phyloP scores from a whole-genome alignment of 2,888 invertebrate genomes.

The Argyra leucocephala region DNA sequence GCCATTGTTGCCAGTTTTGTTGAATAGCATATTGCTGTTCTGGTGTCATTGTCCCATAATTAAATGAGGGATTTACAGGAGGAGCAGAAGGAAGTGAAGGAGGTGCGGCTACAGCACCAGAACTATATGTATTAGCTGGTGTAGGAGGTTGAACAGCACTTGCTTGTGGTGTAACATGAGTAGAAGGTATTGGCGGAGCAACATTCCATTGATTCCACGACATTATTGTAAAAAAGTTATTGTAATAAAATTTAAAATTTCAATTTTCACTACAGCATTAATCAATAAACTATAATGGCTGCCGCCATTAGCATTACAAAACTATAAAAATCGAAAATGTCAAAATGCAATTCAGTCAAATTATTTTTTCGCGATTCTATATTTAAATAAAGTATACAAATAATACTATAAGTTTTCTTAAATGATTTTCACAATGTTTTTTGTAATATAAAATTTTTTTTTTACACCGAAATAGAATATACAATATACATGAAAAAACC shows the following conservation, averaged over 20 bases:
- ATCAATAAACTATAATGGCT: background rate
- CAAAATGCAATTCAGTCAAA: too few relatives aligned
- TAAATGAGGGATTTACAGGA: conserved; percentile 27
- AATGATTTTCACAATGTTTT: too few relatives aligned
- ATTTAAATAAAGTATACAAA: too few relatives aligned
- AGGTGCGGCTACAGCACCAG: background rate
- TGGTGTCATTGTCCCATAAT: conserved; percentile 38
- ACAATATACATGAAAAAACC: too few relatives aligned
- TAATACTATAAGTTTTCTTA: too few relatives aligned
- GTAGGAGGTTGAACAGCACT: background rate
- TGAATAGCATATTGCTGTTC: conserved; percentile 42
- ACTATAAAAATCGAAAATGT: too few relatives aligned
- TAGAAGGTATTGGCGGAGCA: background rate
- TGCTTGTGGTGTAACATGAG: background rate
- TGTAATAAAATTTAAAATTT: too few relatives aligned
- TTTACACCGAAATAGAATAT: too few relatives aligned
- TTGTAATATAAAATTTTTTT: too few relatives aligned
- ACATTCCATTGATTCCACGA: background rate
- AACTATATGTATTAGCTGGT: conserved; percentile 27
- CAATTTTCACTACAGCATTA: background rate
- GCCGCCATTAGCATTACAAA: background rate
- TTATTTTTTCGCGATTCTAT: too few relatives aligned
- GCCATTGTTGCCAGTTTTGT: conserved; percentile 44
- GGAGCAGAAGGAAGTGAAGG: conserved; percentile 4
- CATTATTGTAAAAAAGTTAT: background rate